Evolutionary conservation across 1,140 invertebrate genomes (phyloP).

Genomic region (Sitophilus oryzae): DNA sequence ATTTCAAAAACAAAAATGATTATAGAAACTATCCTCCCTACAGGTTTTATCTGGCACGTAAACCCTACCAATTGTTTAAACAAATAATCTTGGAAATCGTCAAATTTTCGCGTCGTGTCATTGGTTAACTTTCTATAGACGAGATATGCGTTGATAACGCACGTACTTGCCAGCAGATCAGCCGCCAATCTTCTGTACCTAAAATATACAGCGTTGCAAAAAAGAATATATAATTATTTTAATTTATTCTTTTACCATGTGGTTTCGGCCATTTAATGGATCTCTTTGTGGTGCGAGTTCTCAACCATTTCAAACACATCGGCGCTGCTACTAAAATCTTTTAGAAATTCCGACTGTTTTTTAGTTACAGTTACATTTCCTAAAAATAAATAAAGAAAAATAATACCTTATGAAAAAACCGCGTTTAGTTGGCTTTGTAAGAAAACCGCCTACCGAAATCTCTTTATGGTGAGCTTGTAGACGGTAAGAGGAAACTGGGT

Average conservation of each 20-base stretch:
- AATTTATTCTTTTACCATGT: background rate
- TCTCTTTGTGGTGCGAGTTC: background rate
- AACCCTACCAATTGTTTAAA: background rate
- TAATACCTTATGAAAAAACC: too few relatives aligned
- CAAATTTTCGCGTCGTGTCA: background rate
- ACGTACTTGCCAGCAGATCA: background rate
- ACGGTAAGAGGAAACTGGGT: too few relatives aligned
- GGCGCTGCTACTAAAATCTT: background rate
- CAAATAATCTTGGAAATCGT: background rate
- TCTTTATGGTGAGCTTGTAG: too few relatives aligned
- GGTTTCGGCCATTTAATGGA: background rate
- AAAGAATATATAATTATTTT: too few relatives aligned
- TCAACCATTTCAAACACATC: background rate
- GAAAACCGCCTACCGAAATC: too few relatives aligned
- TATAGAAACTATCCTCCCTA: too few relatives aligned
- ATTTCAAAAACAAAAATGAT: too few relatives aligned
- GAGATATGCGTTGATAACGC: background rate
- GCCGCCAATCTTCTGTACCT: background rate
- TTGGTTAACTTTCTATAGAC: background rate
- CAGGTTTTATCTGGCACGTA: too few relatives aligned
- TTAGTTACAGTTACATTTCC: too few relatives aligned
- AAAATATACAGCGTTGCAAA: background rate
- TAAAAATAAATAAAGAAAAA: too few relatives aligned
- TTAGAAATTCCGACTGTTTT: background rate
- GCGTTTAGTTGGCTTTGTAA: too few relatives aligned